phyloP scores from a whole-genome alignment of 2,113 vertebrate species.

The Thymallus thymallus region DNA sequence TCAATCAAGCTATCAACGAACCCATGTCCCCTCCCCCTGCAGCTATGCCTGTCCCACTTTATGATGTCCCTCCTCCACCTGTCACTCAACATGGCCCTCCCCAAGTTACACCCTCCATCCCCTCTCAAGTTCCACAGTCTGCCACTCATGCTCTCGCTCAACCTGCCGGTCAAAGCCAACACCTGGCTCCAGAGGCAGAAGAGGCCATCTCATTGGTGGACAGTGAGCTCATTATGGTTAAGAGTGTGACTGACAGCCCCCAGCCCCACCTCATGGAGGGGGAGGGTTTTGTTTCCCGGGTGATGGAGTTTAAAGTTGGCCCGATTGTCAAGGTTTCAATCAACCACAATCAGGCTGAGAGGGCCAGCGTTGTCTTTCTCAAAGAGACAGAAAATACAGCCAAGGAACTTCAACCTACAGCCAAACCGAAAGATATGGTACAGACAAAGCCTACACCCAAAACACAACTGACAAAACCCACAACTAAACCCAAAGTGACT shows the following conservation, averaged over 20 bases:
- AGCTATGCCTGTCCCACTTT: not conserved
- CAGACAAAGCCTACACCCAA: too few species aligned
- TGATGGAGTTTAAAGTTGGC: constrained; percentile 10
- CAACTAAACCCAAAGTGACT: too few species aligned
- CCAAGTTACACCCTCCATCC: not conserved
- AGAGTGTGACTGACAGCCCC: constrained; percentile 13
- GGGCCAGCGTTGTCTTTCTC: constrained; percentile 10
- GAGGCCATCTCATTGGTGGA: constrained; percentile 14
- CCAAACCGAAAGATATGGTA: too few species aligned
- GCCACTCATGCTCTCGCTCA: not conserved
- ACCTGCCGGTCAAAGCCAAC: not conserved
- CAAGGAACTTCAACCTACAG: not conserved
- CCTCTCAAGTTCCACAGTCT: constrained; percentile 12
- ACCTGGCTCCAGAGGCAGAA: constrained; percentile 1
- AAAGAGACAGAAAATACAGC: constrained; percentile 9
- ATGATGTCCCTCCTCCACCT: not conserved
- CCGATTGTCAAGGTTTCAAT: not conserved
- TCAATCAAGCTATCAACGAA: not conserved
- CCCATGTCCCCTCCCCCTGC: not conserved
- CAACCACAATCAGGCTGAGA: not conserved
- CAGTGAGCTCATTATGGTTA: constrained; percentile 21
- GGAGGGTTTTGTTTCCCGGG: not conserved
- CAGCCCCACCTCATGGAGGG: constrained; percentile 20
- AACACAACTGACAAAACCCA: too few species aligned
- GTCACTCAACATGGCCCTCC: not conserved